Conservation (phyloP, 2,888 invertebrate species). For the Euzetes globulus region DNA sequence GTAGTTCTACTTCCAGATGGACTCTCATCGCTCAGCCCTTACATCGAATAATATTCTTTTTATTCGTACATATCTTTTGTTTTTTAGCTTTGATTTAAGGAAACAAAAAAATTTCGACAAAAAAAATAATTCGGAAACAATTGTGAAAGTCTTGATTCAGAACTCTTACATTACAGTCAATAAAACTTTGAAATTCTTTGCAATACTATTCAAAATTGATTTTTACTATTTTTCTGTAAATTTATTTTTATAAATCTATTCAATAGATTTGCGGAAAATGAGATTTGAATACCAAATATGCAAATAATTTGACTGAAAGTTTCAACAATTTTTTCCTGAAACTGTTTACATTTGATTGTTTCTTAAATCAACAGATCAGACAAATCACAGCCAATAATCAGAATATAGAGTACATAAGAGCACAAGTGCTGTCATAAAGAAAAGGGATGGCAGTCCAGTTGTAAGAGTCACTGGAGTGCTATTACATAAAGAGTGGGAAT, state of each 20-base stretch:
- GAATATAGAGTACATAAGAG: not conserved
- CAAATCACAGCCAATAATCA: conserved; percentile 12
- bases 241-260: not conserved
- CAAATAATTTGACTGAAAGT: not conserved
- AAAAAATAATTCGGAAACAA: not conserved
- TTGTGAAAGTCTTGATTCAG: not conserved
- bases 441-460: not conserved
- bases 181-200: not conserved
- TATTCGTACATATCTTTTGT: not conserved
- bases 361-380: not conserved
- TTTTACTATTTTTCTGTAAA: not conserved
- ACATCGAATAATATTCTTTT: not conserved
- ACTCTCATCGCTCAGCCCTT: not conserved
- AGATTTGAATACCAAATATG: conserved; percentile 15
- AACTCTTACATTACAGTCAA: not conserved
- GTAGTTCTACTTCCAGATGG: not conserved
- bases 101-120: too few species aligned
- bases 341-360: not conserved
- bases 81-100: too few species aligned
- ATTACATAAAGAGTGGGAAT: not conserved
- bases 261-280: not conserved
- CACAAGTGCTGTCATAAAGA: not conserved
- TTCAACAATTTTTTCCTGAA: not conserved
- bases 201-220: not conserved
- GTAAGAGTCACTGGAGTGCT: not conserved